phyloP scores from a whole-genome alignment of 2,113 vertebrate species.

The Rhinoptilus africanus region DNA sequence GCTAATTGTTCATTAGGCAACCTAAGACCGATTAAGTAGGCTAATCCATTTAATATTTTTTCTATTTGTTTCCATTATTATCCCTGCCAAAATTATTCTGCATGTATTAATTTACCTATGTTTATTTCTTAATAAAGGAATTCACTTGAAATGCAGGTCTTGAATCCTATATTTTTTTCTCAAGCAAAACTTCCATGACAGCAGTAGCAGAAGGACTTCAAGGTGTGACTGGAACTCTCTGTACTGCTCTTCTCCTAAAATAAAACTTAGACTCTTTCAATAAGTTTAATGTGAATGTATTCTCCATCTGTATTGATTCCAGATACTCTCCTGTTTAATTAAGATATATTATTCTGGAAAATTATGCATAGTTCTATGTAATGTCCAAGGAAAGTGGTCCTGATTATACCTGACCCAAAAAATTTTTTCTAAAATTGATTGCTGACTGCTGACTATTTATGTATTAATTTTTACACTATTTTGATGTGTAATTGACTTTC shows the following conservation, averaged over 20 bases:
- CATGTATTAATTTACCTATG: not conserved
- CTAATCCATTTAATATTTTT: conserved; percentile 49
- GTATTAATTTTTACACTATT: not conserved
- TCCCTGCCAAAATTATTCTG: not conserved
- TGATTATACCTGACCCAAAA: not conserved
- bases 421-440: not conserved
- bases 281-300: conserved; percentile 8
- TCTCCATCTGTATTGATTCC: not conserved
- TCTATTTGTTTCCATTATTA: conserved; percentile 17
- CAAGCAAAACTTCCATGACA: not conserved
- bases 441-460: not conserved
- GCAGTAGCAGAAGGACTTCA: not conserved
- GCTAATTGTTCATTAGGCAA: conserved; percentile 63
- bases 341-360: not conserved
- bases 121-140: not conserved
- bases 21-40: conserved; percentile 17
- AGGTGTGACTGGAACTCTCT: not conserved
- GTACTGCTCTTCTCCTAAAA: not conserved
- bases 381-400: not conserved
- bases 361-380: not conserved
- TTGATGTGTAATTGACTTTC: not conserved
- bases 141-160: not conserved
- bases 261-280: not conserved
- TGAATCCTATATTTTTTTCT: not conserved
- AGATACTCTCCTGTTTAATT: conserved; percentile 18